phyloP scores from a whole-genome alignment of 1,140 invertebrate genomes.

The Belonocnema kinseyi region DNA sequence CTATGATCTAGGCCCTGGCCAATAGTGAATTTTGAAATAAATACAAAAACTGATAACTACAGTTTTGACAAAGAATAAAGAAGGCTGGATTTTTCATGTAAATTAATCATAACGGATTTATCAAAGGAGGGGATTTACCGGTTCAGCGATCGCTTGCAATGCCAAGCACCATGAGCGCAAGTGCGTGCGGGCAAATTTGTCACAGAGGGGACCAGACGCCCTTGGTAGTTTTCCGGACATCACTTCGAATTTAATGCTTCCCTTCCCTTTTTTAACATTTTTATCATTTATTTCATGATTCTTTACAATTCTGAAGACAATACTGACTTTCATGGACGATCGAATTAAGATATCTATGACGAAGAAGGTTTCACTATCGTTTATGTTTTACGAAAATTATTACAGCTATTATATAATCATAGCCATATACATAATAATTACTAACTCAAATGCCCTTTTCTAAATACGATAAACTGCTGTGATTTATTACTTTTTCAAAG shows the following conservation, averaged over 20 bases:
- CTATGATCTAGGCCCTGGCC: no score
- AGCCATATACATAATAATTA: no score
- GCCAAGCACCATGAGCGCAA: background rate
- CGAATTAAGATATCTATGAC: background rate
- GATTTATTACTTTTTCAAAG: no score
- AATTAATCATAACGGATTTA: no score
- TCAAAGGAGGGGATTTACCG: background rate
- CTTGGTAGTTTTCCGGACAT: conserved; percentile 16
- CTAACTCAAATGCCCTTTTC: no score
- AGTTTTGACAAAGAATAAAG: no score
- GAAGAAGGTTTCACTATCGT: background rate
- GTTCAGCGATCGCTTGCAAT: conserved; percentile 1
- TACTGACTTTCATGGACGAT: background rate
- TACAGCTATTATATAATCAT: background rate
- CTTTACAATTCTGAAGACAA: background rate
- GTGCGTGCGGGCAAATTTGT: no score
- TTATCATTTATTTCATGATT: conserved; percentile 1
- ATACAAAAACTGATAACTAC: no score
- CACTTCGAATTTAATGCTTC: conserved; percentile 23
- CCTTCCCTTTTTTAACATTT: conserved; percentile 1
- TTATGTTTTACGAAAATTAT: background rate
- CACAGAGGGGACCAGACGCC: background rate
- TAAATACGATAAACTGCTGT: no score
- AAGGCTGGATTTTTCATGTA: no score
- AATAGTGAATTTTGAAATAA: no score